Conservation (phyloP, 1,140 invertebrate genomes). For the Zaprionus capensis region DNA sequence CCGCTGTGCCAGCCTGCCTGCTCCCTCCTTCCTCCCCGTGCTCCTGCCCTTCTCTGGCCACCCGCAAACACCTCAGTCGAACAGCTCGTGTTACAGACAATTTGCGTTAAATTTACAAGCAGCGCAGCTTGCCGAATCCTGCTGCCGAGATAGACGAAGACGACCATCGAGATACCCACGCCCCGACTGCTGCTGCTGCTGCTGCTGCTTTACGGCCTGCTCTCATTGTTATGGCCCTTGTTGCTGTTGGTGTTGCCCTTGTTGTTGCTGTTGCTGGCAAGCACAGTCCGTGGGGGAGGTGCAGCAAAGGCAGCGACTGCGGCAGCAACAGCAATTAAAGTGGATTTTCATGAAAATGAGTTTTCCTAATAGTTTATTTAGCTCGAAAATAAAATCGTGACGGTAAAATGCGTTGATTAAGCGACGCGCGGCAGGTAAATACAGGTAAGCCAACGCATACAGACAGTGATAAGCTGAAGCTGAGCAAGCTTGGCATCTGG, state of each 20-base stretch:
- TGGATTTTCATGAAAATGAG: conserved; percentile 81
- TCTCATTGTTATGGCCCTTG: conserved; percentile 3
- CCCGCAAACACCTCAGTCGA: conserved; percentile 50
- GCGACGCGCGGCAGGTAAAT: conserved; percentile 18
- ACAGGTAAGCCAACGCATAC: conserved; percentile 14
- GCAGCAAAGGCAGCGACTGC: not conserved
- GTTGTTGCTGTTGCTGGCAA: conserved; percentile 31
- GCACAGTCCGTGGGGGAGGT: conserved; percentile 31
- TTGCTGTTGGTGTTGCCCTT: conserved; percentile 14
- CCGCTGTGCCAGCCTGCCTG: conserved; percentile 31
- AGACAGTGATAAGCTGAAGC: conserved; percentile 18
- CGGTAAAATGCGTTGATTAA: conserved; percentile 71
- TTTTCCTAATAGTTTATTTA: conserved; percentile 81
- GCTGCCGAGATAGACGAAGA: not conserved
- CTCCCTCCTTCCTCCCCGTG: not conserved
- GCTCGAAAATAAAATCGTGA: conserved; percentile 68
- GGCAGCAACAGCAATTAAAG: conserved; percentile 73
- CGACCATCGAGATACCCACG: not conserved
- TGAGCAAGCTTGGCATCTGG: conserved; percentile 15
- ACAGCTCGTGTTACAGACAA: conserved; percentile 79
- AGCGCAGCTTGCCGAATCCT: conserved; percentile 46
- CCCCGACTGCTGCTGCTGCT: conserved; percentile 6
- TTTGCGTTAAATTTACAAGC: conserved; percentile 81
- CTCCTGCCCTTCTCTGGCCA: not conserved
- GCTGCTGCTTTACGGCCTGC: conserved; percentile 19